Percentiles rank a stretch among this genome's conserved stretches.
These are phyloP conservation scores for Hippocampus zosterae DNA, from an alignment of 2,113 vertebrate genomes.

Conservation along the genomic window DNA sequence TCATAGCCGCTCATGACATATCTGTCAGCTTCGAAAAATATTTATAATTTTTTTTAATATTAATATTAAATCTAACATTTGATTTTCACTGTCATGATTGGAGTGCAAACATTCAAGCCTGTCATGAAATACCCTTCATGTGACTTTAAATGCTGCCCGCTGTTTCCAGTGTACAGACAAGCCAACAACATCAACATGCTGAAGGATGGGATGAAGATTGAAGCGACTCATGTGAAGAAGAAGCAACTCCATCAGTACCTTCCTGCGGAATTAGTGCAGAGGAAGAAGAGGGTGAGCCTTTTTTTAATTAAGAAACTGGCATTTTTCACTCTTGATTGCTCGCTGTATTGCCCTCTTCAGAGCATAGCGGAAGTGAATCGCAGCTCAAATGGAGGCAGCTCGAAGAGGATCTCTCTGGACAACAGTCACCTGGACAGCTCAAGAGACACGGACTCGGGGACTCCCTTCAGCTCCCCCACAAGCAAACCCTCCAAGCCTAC, in stretches of 20 bases:
- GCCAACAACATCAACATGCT: conserved; percentile 92
- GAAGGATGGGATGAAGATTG: conserved; percentile 95
- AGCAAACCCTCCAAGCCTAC: conserved; percentile 69
- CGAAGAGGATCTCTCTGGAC: conserved; percentile 81
- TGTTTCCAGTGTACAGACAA: conserved; percentile 87
- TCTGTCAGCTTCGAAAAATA: not conserved
- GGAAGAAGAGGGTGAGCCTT: conserved; percentile 87
- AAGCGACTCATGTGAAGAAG: conserved; percentile 92
- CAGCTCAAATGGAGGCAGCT: conserved; percentile 72
- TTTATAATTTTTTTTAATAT: not conserved
- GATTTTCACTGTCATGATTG: not conserved
- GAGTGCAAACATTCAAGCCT: not conserved
- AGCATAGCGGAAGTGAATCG: conserved; percentile 80
- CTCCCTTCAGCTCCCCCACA: conserved; percentile 73
- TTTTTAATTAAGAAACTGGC: not conserved
- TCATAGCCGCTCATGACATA: too few species aligned
- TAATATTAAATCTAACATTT: too few species aligned
- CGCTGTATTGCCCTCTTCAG: conserved; percentile 43
- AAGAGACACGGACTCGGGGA: conserved; percentile 79
- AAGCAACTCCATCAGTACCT: conserved; percentile 93
- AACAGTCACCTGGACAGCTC: conserved; percentile 79
- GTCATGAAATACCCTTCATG: not conserved
- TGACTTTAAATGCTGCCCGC: accelerated
- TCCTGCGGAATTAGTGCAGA: conserved; percentile 86
- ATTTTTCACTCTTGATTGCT: not conserved